A percentile compares a stretch with the other conserved stretches of the same genome.
phyloP scores from a whole-genome alignment of 2,797 vertebrate genomes.

The Morelia viridis region DNA sequence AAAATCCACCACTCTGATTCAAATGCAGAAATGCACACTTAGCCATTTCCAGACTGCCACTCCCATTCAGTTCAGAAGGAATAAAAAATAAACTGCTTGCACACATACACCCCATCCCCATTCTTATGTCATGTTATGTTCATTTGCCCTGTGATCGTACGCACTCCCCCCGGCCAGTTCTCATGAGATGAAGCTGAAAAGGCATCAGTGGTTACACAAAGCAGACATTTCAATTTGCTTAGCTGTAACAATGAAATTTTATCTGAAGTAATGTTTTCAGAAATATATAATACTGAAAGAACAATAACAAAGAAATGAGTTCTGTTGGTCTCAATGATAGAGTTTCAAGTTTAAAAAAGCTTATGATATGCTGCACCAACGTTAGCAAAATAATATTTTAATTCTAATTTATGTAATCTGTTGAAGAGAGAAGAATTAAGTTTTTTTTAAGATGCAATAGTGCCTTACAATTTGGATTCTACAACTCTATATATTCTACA shows the following conservation, averaged over 20 bases:
- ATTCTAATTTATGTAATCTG: neutral
- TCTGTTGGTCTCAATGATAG: neutral
- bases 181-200: neutral
- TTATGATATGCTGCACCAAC: neutral
- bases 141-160: neutral
- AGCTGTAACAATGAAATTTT: neutral
- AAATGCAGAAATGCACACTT: neutral
- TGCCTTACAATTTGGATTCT: neutral
- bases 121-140: neutral
- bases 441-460: neutral
- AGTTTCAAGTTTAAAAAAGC: neutral
- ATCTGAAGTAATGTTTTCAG: neutral
- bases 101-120: neutral
- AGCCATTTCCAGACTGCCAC: neutral
- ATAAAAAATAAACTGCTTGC: neutral
- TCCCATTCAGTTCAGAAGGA: neutral
- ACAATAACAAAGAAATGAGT: neutral
- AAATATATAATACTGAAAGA: neutral
- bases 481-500: neutral
- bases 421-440: neutral
- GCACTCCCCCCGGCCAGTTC: neutral
- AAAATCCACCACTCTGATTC: neutral
- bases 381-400: neutral
- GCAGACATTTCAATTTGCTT: neutral
- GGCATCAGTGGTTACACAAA: neutral